Evolutionary conservation across 2,113 vertebrate species (phyloP).

Genomic region (Phoenicopterus ruber): DNA sequence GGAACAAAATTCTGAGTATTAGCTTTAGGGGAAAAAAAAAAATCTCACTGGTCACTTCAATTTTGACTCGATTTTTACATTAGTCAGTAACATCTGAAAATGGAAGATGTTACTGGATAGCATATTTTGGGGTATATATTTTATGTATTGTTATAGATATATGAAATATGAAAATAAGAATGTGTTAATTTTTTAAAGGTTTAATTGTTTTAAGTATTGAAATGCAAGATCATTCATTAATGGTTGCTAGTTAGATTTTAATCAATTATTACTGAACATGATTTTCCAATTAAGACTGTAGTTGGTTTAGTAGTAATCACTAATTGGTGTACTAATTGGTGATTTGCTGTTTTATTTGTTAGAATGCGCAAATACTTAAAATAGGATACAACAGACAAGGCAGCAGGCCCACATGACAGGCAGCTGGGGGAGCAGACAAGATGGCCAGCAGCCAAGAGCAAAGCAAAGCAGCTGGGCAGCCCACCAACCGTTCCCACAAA

Average conservation of each 20-base stretch:
- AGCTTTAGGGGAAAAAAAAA: background rate
- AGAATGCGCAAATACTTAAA: constrained; percentile 44
- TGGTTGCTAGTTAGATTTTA: background rate
- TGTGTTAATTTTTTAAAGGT: background rate
- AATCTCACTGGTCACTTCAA: background rate
- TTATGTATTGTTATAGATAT: background rate
- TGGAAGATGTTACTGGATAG: fast-evolving
- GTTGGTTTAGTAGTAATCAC: background rate
- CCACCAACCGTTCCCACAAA: constrained; percentile 58
- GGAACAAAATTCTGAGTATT: background rate
- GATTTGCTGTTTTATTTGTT: constrained; percentile 47
- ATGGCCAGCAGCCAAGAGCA: constrained; percentile 55
- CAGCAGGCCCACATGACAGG: constrained; percentile 50
- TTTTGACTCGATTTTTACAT: background rate
- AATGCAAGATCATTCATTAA: background rate
- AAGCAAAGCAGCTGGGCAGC: constrained; percentile 61
- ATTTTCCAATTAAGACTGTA: constrained; percentile 26
- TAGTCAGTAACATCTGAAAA: background rate
- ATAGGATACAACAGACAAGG: constrained; percentile 11
- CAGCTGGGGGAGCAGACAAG: constrained; percentile 51
- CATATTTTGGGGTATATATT: background rate
- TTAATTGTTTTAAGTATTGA: background rate
- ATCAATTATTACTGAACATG: constrained; percentile 36
- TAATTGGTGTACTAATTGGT: constrained; percentile 56
- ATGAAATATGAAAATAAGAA: background rate